Conservation (phyloP, 2,888 invertebrate species). For the Platycnemis pennipes region DNA sequence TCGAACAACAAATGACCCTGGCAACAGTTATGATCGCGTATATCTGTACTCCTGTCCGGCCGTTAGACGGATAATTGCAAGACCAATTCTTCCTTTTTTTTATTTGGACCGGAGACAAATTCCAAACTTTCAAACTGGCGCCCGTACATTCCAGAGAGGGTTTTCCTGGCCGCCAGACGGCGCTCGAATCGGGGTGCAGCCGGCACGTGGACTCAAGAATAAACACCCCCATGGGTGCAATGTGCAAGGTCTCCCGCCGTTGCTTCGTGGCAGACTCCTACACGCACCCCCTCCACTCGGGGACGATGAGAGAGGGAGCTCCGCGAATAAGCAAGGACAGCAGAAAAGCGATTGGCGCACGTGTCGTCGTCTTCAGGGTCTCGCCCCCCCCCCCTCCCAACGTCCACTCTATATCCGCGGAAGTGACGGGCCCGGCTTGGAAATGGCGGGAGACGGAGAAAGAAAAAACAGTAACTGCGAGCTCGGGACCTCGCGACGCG, state of each 20-base stretch:
- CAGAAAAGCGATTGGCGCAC: conserved; percentile 9
- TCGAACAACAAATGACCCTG: no score
- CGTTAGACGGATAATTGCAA: no score
- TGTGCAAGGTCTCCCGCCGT: not conserved
- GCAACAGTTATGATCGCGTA: no score
- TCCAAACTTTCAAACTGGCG: conserved; percentile 9
- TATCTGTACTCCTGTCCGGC: no score
- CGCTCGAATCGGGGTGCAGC: not conserved
- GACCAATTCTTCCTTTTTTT: not conserved
- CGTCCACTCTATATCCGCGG: not conserved
- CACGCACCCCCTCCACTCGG: not conserved
- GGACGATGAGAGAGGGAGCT: not conserved
- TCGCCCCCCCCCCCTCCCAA: not conserved
- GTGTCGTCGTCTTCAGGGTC: not conserved
- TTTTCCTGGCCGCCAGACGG: not conserved
- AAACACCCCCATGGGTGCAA: not conserved
- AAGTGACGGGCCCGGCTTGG: not conserved
- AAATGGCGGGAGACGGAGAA: not conserved
- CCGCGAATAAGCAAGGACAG: not conserved
- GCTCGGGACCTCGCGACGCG: not conserved
- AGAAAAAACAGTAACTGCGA: not conserved
- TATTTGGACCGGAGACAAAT: not conserved
- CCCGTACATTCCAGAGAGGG: not conserved
- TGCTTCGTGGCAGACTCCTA: not conserved
- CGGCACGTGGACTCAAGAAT: not conserved